Evolutionary conservation across 2,113 vertebrate genomes (phyloP), one percentile per base, ranked within the genome.

Genomic region (Hystrix brachyura): DNA sequence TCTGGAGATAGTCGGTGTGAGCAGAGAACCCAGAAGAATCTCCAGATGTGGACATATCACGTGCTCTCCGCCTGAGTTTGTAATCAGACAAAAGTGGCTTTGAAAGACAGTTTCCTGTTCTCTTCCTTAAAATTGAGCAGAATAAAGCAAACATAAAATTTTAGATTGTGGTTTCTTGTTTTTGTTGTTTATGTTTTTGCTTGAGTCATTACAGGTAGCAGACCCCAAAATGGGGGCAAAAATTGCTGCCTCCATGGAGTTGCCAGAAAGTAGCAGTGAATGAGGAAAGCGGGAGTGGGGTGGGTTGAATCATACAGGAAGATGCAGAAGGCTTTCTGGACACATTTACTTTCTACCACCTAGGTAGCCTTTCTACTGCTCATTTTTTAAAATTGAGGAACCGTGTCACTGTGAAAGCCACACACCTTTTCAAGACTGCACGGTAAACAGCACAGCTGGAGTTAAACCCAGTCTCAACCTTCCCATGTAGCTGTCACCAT

Each of bases 41-140:
- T 64, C 34, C 29, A 62, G 79, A 76, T 48, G 46, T 38, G 43
- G 38, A 59, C 5, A 38, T 7, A 38, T 15, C 53, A 43, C 18
- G 5, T 7, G 38, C 4, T 60, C 4, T 17, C 51, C 7, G 55
- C 12, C 2, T 64, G 46, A 86, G 72, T 91, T 57, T 72, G 25
- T n/a, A 14, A 57, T 80, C 81, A 46, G 34, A 53, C n/a, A 78
- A 79, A 93, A 53, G 48, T 62, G 83, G 53, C 46, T 55, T 2
- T 71, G 79, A 71, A 86, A 69, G 48, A 84, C 2, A 79, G 83
- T 82, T 48, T 38, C 25, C n/a, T 55, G 7, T 34, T 27, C 17
- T 80, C 11, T 86, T 94, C 76, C 80, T 87, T 83, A 69, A 90
- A 65, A 83, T 57, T n/a, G 29, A 90, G 46, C n/a, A 10, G 29